A percentile compares a stretch with the other conserved stretches of the same genome.
phyloP scores from a whole-genome alignment of 2,888 invertebrate genomes.

The Drosophila neotestacea region DNA sequence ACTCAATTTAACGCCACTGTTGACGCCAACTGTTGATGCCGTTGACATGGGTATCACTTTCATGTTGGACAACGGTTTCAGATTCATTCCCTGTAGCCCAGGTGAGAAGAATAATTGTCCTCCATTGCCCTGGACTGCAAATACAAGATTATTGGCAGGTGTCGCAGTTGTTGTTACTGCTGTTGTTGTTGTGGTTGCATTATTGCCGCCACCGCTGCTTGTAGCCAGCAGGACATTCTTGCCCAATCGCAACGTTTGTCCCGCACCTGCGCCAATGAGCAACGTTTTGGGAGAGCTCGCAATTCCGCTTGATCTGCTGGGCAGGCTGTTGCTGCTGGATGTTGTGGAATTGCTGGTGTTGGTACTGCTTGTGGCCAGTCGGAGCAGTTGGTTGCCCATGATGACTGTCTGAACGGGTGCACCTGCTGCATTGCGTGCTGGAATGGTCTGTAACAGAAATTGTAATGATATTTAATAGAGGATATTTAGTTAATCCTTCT shows the following conservation, averaged over 20 bases:
- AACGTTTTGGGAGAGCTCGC: conserved; percentile 77
- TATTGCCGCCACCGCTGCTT: conserved; percentile 33
- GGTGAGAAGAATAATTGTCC: conserved; percentile 88
- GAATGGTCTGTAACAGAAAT: conserved; percentile 49
- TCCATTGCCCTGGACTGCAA: conserved; percentile 87
- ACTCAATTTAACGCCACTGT: conserved; percentile 21
- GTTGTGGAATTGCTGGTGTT: conserved; percentile 44
- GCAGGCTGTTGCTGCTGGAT: conserved; percentile 54
- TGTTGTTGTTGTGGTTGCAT: conserved; percentile 37
- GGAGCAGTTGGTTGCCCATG: conserved; percentile 84
- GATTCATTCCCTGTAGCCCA: conserved; percentile 88
- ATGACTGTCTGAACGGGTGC: conserved; percentile 84
- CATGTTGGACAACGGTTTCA: conserved; percentile 88
- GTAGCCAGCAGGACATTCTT: conserved; percentile 67
- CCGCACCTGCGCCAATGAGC: conserved; percentile 77
- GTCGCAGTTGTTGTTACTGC: conserved; percentile 66
- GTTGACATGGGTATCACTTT: conserved; percentile 86
- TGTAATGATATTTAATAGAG: background rate
- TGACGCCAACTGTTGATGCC: background rate
- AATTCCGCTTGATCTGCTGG: conserved; percentile 47
- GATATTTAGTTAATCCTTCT: background rate
- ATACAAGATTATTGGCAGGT: conserved; percentile 85
- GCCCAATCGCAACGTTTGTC: conserved; percentile 82
- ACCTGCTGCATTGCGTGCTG: conserved; percentile 49
- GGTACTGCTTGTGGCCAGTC: conserved; percentile 67